A percentile compares a stretch with the other conserved stretches of the same genome.
Conservation (phyloP, 1,140 invertebrate genomes). For the Drosophila aff. region DNA sequence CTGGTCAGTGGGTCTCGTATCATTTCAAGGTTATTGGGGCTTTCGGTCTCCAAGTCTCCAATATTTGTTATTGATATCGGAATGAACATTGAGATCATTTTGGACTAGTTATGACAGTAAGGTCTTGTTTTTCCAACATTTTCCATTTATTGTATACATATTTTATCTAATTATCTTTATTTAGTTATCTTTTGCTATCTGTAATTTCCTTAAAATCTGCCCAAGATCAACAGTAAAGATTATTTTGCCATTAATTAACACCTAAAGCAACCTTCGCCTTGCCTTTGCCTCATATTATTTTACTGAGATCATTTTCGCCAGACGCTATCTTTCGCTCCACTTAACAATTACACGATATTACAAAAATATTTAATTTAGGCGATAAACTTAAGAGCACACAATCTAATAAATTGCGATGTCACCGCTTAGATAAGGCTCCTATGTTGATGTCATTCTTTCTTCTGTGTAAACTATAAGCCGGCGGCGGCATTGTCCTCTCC, state of each 20-base stretch:
- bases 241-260: conserved; percentile 11
- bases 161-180: not conserved
- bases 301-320: conserved; percentile 20
- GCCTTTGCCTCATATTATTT: not conserved
- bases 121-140: not conserved
- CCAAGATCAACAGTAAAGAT: conserved; percentile 7
- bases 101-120: not conserved
- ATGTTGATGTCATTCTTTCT: conserved; percentile 54
- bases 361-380: conserved; percentile 53
- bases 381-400: conserved; percentile 56
- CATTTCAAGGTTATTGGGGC: conserved; percentile 59
- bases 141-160: too few species aligned
- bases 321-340: conserved; percentile 14
- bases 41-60: conserved; percentile 14
- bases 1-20: conserved; percentile 24
- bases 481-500: conserved; percentile 4
- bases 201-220: not conserved
- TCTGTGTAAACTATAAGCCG: conserved; percentile 1
- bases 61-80: conserved; percentile 29
- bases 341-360: conserved; percentile 38
- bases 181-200: not conserved
- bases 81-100: not conserved
- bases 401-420: conserved; percentile 67
- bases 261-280: not conserved
- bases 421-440: conserved; percentile 41